Percentiles rank a stretch among this genome's conserved stretches.
These are phyloP conservation scores for Hypotaenidia okinawae DNA, from an alignment of 2,797 vertebrate genomes.

Conservation along the genomic window DNA sequence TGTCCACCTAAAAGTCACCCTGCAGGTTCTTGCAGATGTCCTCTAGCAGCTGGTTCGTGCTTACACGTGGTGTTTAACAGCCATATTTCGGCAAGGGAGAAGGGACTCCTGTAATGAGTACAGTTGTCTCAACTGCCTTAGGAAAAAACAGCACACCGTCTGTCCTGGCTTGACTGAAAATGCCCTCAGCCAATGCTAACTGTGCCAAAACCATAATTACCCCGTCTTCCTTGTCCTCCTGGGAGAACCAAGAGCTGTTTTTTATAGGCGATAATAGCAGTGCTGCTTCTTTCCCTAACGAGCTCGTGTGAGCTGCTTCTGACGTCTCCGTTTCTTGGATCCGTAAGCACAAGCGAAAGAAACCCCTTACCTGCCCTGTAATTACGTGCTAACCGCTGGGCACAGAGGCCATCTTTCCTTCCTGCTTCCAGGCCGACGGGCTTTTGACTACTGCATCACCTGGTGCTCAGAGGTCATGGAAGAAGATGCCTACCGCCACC, in stretches of 20 bases:
- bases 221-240: background rate
- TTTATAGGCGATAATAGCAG: background rate
- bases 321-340: background rate
- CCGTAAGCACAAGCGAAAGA: background rate
- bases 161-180: slow-evolving; percentile 6
- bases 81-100: background rate
- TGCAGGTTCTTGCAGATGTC: background rate
- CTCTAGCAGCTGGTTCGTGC: slow-evolving; percentile 16
- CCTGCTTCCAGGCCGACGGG: background rate
- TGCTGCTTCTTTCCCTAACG: background rate
- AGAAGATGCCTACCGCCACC: background rate
- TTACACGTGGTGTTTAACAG: background rate
- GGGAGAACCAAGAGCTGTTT: background rate
- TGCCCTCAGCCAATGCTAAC: background rate
- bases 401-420: background rate
- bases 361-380: background rate
- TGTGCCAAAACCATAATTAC: slow-evolving; percentile 46
- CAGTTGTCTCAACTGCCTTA: slow-evolving; percentile 4
- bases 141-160: background rate
- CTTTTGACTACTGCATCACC: background rate
- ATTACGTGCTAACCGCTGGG: background rate
- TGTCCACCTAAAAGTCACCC: slow-evolving; percentile 1
- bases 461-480: background rate
- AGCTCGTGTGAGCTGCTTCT: background rate
- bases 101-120: background rate